Evolutionary conservation across 2,113 vertebrate species (phyloP).

Genomic region (Hassar affinis): DNA sequence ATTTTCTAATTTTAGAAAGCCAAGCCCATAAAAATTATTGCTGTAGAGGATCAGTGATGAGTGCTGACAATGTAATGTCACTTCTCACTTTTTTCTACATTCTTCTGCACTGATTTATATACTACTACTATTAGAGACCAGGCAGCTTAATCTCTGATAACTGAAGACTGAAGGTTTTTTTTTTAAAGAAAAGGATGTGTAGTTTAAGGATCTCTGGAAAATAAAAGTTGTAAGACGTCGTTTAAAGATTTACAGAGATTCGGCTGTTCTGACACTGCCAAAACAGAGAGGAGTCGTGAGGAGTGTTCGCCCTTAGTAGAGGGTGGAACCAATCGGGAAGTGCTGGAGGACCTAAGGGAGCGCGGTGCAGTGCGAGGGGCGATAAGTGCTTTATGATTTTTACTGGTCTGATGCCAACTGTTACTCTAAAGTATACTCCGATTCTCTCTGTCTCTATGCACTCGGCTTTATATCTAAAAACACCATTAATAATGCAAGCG

Average conservation of each 20-base stretch:
- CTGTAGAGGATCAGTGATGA: background rate
- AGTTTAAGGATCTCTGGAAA: too few relatives aligned
- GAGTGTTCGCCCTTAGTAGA: too few relatives aligned
- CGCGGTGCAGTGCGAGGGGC: too few relatives aligned
- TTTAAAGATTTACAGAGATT: too few relatives aligned
- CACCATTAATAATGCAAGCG: conserved; percentile 32
- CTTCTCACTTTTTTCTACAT: background rate
- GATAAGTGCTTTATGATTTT: background rate
- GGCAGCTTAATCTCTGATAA: background rate
- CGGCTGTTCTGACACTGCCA: too few relatives aligned
- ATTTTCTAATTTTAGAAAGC: background rate
- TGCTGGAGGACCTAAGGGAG: too few relatives aligned
- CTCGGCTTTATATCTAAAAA: conserved; percentile 22
- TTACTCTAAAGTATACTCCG: background rate
- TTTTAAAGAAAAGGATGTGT: background rate
- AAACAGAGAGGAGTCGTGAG: too few relatives aligned
- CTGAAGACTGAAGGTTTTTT: background rate
- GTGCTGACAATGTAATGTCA: background rate
- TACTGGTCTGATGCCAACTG: background rate
- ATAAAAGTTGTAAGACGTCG: too few relatives aligned
- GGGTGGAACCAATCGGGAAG: too few relatives aligned
- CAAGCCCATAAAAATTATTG: background rate
- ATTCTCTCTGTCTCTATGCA: background rate
- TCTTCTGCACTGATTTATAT: background rate
- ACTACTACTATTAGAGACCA: background rate